phyloP scores from a whole-genome alignment of 2,797 vertebrate species.

The Erpetoichthys calabaricus region DNA sequence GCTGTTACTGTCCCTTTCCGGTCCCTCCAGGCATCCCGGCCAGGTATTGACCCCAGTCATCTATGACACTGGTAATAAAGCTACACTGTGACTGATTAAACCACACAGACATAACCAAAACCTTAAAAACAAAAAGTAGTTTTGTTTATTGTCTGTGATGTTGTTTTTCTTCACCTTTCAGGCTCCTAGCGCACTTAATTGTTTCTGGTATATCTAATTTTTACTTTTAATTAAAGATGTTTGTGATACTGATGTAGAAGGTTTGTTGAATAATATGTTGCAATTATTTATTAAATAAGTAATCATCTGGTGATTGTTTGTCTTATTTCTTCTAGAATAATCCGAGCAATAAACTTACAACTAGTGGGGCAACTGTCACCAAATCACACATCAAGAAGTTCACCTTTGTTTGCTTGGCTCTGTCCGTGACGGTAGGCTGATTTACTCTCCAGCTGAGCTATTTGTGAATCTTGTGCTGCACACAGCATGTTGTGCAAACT shows the following conservation, averaged over 20 bases:
- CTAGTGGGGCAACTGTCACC: constrained; percentile 53
- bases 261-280: background rate
- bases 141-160: no score
- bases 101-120: no score
- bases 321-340: constrained; percentile 60
- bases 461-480: constrained; percentile 16
- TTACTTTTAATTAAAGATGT: constrained; percentile 20
- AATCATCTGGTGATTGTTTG: constrained; percentile 6
- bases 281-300: background rate
- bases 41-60: no score
- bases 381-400: constrained; percentile 90
- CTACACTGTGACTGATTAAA: no score
- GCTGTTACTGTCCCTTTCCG: no score
- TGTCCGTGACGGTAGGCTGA: constrained; percentile 84
- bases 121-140: no score
- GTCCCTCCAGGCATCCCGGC: no score
- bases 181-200: no score
- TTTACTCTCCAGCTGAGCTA: constrained; percentile 47
- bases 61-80: no score
- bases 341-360: constrained; percentile 79
- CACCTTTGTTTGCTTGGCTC: constrained; percentile 78
- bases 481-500: no score
- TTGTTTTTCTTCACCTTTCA: no score
- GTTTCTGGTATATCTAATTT: constrained; percentile 2
- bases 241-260: constrained; percentile 13